Evolutionary conservation across 2,888 invertebrate genomes (phyloP), one percentile per base, ranked within the genome.

Genomic region (Caenorhabditis virilis): DNA sequence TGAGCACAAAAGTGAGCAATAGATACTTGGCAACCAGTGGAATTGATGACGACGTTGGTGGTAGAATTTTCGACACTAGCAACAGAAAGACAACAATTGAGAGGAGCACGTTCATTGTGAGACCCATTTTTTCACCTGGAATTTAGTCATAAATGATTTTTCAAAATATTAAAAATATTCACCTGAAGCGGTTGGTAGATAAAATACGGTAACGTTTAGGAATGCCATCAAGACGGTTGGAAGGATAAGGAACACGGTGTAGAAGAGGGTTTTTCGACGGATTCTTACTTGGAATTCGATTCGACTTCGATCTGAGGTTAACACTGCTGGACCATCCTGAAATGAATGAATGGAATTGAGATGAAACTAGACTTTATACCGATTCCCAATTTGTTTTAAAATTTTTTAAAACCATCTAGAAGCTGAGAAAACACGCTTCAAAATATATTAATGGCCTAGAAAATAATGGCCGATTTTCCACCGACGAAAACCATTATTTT

Each of bases 1-100:
- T 98, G 93, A 98, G 95, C 81, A 98, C 95, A 87, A 98, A 98
- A 56, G 98, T 99, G 86, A 99, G 97, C 54, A 99, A 88, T 76
- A 99, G 89, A 87, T 98, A 98, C 87, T 97, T 98, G 85, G 97
- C 95, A 35, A 61, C 85, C 53, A 87, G 79, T 55, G 98, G 98
- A 83, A 98, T 88, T 84, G 95, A 95, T 72, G 95, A 89, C 48
- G 97, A 97, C 1, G 97, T 97, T 54, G 98, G 98, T 72, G 98
- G 98, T 76, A 98, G 88, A 86, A 99, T 98, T 87, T 98, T 98
- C 73, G 97, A 95, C 70, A 98, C 95, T 79, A 98, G 89, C 84
- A 98, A 87, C 85, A 98, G 88, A 87, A 98, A 98, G 89, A 98
- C 98, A 87, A 97, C 97, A 88, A 98, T 89, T 85, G 98, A 97